Base-by-base conservation (phyloP, 2,888 invertebrate genomes). In the Drosophila lacicola region DNA sequence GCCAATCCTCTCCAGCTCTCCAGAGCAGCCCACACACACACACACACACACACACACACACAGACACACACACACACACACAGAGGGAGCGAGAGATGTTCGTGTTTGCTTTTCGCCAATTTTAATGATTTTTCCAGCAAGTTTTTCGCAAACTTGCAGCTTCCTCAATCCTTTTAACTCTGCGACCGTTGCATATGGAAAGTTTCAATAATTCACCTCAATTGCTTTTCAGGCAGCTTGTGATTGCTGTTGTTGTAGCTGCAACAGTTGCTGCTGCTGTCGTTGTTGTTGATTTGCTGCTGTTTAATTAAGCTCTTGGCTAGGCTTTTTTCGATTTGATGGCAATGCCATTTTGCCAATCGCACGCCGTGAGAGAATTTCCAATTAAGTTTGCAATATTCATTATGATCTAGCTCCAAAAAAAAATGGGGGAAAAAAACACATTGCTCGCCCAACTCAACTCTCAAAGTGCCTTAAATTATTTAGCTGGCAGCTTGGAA, bases 141-240 rank as follows among this genome's bases (percentile, higher is more conserved):
- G 44, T 57, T 78, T 55, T 67, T 33, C 33, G 4, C 29, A 8
- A 37, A 36, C 41, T 55, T 55, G 33, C 47, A 41, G 63, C 50
- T 66, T 67, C 73, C 55, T 56, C 65, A 67, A 65, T 72, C 75
- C 82, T 63, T 64, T 45, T 53, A 57, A 34, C 44, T 56, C 17
- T 0, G 51, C 55, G 69, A 37, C 64, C 57, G 41, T 49, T 70
- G 74, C 88, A 87, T 78, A 82, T 81, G 81, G 68, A 87, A 82
- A 81, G 79, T 74, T 78, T 81, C 74, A 84, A 84, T 89, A 84
- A 84, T 84, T 84, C 84, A 89, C 68, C 61, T 67, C 70, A 89
- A 89, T 89, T 89, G 84, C 89, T 73, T 73, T 81, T 68, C 65
- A 72, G 74, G 67, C 74, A 76, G 69, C 58, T 67, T 74, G 66